Evolutionary conservation across 2,888 invertebrate genomes (phyloP).

Genomic region (Pollenia labialis): DNA sequence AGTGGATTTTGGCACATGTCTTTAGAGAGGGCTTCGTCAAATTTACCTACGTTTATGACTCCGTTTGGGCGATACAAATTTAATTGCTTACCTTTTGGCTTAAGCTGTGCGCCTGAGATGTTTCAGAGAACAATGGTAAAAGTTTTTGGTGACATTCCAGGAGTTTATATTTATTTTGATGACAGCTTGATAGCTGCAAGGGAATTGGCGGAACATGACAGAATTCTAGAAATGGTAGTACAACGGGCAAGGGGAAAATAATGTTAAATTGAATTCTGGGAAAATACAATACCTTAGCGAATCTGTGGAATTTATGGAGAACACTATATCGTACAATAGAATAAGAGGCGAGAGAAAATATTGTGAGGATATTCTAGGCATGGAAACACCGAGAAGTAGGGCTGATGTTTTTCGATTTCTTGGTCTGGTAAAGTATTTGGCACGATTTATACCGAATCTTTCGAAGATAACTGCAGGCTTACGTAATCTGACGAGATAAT

Average conservation of each 20-base stretch:
- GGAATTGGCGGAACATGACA: slow-evolving; percentile 14
- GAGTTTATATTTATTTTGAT: slow-evolving; percentile 78
- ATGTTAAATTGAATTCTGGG: too few relatives aligned
- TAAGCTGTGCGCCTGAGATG: slow-evolving; percentile 45
- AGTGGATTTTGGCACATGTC: slow-evolving; percentile 71
- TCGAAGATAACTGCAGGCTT: neutral
- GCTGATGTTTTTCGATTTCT: too few relatives aligned
- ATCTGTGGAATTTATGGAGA: slow-evolving; percentile 37
- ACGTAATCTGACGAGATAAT: neutral
- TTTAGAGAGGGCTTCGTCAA: slow-evolving; percentile 67
- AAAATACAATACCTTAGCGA: neutral
- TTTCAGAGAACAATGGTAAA: slow-evolving; percentile 74
- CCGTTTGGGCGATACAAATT: slow-evolving; percentile 75
- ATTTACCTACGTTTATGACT: slow-evolving; percentile 72
- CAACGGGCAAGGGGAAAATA: neutral
- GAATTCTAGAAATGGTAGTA: neutral
- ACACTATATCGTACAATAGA: slow-evolving; percentile 24
- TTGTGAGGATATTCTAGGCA: neutral
- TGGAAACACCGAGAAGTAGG: neutral
- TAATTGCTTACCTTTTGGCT: slow-evolving; percentile 72
- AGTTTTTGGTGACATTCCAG: slow-evolving; percentile 78
- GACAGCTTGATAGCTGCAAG: slow-evolving; percentile 67
- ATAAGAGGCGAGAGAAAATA: slow-evolving; percentile 1
- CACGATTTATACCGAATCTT: neutral
- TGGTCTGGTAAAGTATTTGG: neutral